Conservation (phyloP, 2,113 vertebrate species). For the Poeciliopsis turrubarensis region DNA sequence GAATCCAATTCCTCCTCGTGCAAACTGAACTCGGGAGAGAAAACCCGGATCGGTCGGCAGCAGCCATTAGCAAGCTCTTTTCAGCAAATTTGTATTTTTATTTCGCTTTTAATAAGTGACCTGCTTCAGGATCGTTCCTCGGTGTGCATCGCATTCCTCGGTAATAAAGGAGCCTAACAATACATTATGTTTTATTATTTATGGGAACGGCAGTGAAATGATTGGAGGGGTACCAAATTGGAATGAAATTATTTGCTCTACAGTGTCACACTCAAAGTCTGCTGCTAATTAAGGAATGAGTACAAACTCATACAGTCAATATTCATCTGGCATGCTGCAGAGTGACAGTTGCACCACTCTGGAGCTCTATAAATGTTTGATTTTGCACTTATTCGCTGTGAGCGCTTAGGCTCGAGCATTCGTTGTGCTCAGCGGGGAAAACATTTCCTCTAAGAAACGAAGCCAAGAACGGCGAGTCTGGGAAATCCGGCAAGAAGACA, state of each 20-base stretch:
- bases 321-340: conserved; percentile 46
- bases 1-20: conserved; percentile 46
- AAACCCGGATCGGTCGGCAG: conserved; percentile 1
- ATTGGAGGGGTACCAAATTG: conserved; percentile 56
- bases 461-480: conserved; percentile 4
- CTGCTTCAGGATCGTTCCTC: not conserved
- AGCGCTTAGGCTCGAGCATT: conserved; percentile 29
- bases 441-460: not conserved
- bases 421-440: not conserved
- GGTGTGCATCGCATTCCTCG: not conserved
- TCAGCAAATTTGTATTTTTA: conserved; percentile 2
- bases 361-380: conserved; percentile 46
- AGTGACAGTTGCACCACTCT: conserved; percentile 23
- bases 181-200: conserved; percentile 34
- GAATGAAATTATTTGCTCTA: conserved; percentile 51
- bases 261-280: conserved; percentile 53
- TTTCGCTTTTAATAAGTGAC: conserved; percentile 2
- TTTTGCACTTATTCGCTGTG: conserved; percentile 51
- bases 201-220: conserved; percentile 27
- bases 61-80: conserved; percentile 11
- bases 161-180: conserved; percentile 27
- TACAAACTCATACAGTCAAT: conserved; percentile 66
- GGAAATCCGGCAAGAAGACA: not conserved
- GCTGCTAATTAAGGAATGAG: conserved; percentile 65
- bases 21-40: conserved; percentile 3